Conservation (phyloP, 2,888 invertebrate genomes). For the Synanthedon formicaeformis region DNA sequence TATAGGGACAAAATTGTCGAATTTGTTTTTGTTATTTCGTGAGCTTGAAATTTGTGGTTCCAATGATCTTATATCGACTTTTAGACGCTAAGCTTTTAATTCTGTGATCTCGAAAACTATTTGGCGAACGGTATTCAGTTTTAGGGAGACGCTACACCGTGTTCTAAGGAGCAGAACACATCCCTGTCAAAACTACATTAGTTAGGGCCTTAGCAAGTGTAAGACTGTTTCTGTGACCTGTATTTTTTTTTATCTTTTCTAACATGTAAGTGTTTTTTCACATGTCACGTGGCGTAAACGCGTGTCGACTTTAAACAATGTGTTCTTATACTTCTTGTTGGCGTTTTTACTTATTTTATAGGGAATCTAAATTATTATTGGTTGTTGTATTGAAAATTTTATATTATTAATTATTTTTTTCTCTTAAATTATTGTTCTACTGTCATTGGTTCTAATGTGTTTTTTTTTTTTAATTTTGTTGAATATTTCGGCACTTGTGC, state of each 20-base stretch:
- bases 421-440: slow-evolving; percentile 61
- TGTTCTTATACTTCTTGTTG: slow-evolving; percentile 71
- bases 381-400: slow-evolving; percentile 66
- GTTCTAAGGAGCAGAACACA: slow-evolving; percentile 68
- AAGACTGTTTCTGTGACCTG: slow-evolving; percentile 73
- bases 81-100: slow-evolving; percentile 49
- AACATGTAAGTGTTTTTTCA: slow-evolving; percentile 44
- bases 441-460: slow-evolving; percentile 27
- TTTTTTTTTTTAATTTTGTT: slow-evolving; percentile 29
- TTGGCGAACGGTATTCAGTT: slow-evolving; percentile 21
- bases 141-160: slow-evolving; percentile 51
- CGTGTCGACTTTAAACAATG: slow-evolving; percentile 54
- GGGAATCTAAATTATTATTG: slow-evolving; percentile 70
- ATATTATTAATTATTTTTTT: slow-evolving; percentile 30
- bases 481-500: slow-evolving; percentile 47
- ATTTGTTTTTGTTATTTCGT: slow-evolving; percentile 12
- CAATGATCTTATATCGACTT: slow-evolving; percentile 44
- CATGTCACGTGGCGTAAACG: slow-evolving; percentile 20
- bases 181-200: slow-evolving; percentile 66
- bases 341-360: slow-evolving; percentile 71
- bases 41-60: slow-evolving; percentile 54
- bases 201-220: slow-evolving; percentile 68
- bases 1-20: slow-evolving; percentile 28
- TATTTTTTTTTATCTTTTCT: slow-evolving; percentile 65
- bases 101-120: slow-evolving; percentile 10